Base-by-base conservation (phyloP, 2,113 vertebrate species). In the Leucopsar rothschildi region DNA sequence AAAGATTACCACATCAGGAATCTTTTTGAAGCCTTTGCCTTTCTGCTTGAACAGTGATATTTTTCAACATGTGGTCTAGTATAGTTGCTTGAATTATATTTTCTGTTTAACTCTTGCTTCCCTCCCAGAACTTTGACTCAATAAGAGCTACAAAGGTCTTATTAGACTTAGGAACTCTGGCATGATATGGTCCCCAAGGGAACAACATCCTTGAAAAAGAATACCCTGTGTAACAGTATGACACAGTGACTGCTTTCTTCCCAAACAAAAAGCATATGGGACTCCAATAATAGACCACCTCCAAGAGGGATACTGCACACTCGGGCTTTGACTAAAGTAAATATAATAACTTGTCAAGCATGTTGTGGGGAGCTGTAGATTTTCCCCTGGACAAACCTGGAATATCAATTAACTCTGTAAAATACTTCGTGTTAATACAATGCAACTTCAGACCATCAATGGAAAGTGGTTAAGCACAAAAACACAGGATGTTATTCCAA, bases 131-230 rank as follows among this genome's bases (percentile, higher is more conserved):
- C 98, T 98, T 98, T 98, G 98, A 97, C 98, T 98, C 98, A 98
- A 98, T 99, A 98, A 99, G 97, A 98, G 97, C 96, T 98, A 97
- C 98, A 98, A 98, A 98, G 98, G 98, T 98, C 98, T 98, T 98
- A 98, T 98, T 99, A 98, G 98, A 98, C 98, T 97, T 98, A 98
- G 98, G 97, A 99, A 99, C 99, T 99, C 99, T 99, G 98, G 98
- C 99, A 98, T 98, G 98, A 98, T 99, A 99, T 98, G 98, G 98
- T 98, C 98, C 99, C 98, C 98, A 95, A 98, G 99, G 98, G 99
- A 99, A 98, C 98, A 98, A 98, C 99, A 99, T 98, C 98, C 98
- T 98, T 99, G 99, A 99, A 99, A 99, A 99, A 98, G 98, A 99
- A 99, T 99, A 99, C 99, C 98, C 98, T 98, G 98, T 99, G 99